Percentiles rank a stretch among this genome's conserved stretches.
These are phyloP conservation scores for Blastobasis lacticolella DNA, from an alignment of 2,888 invertebrate species.

Conservation along the genomic window DNA sequence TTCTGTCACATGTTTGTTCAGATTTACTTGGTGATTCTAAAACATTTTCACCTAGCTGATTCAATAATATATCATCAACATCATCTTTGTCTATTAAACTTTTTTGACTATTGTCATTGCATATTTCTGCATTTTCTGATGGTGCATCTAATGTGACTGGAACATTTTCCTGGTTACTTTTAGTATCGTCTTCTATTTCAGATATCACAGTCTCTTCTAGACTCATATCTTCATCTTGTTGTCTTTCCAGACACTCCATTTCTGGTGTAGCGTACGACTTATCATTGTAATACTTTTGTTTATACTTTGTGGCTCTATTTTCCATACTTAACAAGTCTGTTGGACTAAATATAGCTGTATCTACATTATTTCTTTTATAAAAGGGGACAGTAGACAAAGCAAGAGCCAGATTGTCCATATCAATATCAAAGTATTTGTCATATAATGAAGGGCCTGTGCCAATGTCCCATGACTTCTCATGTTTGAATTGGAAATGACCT, in stretches of 20 bases:
- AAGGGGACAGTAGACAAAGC: constrained; percentile 58
- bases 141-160: too few species aligned
- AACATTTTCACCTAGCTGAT: too few species aligned
- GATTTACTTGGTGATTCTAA: too few species aligned
- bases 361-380: constrained; percentile 52
- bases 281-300: constrained; percentile 56
- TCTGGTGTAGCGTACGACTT: constrained; percentile 48
- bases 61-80: too few species aligned
- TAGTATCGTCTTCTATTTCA: too few species aligned
- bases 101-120: too few species aligned
- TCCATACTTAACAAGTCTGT: constrained; percentile 53
- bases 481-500: constrained; percentile 70
- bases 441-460: constrained; percentile 47
- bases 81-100: too few species aligned
- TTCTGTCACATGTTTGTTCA: too few species aligned
- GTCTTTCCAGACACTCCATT: constrained; percentile 36
- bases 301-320: constrained; percentile 49
- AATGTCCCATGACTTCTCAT: constrained; percentile 65
- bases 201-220: too few species aligned
- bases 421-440: constrained; percentile 62
- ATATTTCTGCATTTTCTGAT: too few species aligned
- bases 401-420: constrained; percentile 48
- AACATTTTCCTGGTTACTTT: too few species aligned
- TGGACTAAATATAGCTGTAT: constrained; percentile 41
- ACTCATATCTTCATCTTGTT: too few species aligned